Conservation (phyloP, 35 echinoderm and acorn worm genomes). For the Stichopus chloronotus region DNA sequence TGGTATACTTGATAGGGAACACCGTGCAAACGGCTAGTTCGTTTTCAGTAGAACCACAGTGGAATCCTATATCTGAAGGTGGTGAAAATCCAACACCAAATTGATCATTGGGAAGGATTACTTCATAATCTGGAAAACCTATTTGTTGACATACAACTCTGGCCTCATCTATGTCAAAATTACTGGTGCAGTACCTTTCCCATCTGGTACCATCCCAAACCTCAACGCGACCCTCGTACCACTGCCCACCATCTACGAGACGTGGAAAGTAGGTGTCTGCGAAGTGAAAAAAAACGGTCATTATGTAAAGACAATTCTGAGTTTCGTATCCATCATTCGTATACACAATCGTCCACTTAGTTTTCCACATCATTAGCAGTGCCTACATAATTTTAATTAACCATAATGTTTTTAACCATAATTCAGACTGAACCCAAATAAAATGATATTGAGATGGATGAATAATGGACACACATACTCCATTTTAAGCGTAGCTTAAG, state of each 20-base stretch:
- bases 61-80: not conserved
- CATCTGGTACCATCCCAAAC: not conserved
- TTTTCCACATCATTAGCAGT: too few relatives aligned
- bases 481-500: too few relatives aligned
- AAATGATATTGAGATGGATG: too few relatives aligned
- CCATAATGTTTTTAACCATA: too few relatives aligned
- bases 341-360: too few relatives aligned
- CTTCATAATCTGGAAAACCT: not conserved
- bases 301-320: too few relatives aligned
- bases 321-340: too few relatives aligned
- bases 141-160: conserved; percentile 5
- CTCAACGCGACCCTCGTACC: conserved; percentile 50
- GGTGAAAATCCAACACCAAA: not conserved
- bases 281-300: too few relatives aligned
- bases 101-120: not conserved
- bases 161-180: conserved; percentile 25
- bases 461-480: too few relatives aligned
- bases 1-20: not conserved
- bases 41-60: not conserved
- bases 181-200: conserved; percentile 15
- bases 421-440: too few relatives aligned
- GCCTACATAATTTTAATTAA: too few relatives aligned
- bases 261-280: conserved; percentile 4
- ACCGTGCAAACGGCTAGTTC: not conserved
- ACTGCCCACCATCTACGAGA: not conserved